These are phyloP conservation scores for Drosophila bocqueti DNA, from an alignment of 1,140 invertebrate species.

Conservation along the genomic window DNA sequence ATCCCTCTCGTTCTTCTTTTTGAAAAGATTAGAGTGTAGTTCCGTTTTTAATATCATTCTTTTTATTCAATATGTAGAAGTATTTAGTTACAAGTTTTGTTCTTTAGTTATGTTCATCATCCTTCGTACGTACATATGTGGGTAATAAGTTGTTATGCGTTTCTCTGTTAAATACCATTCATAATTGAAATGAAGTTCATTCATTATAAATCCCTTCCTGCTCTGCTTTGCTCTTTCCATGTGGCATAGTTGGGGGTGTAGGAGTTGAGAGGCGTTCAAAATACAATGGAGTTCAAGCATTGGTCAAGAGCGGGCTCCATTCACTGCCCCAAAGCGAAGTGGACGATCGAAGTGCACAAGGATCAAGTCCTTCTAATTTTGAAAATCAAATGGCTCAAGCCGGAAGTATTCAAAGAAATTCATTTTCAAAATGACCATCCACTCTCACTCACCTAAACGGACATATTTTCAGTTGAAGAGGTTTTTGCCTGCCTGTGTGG, in stretches of 20 bases:
- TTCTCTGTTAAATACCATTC: constrained; percentile 42
- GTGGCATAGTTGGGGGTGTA: constrained; percentile 34
- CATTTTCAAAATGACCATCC: constrained; percentile 6
- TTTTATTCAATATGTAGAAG: constrained; percentile 66
- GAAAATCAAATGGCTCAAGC: not conserved
- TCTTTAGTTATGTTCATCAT: constrained; percentile 55
- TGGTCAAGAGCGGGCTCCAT: constrained; percentile 50
- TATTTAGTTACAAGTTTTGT: constrained; percentile 63
- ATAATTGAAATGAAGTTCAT: constrained; percentile 50
- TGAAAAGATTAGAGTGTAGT: not conserved
- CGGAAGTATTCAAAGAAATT: not conserved
- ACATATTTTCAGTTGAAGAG: constrained; percentile 14
- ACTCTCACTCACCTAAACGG: constrained; percentile 20
- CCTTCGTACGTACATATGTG: constrained; percentile 51
- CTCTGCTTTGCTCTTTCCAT: constrained; percentile 7
- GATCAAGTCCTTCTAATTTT: not conserved
- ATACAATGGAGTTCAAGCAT: constrained; percentile 51
- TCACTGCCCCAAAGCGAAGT: constrained; percentile 18
- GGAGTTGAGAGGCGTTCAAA: constrained; percentile 31
- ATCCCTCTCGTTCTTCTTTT: too few relatives aligned
- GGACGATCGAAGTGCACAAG: constrained; percentile 18
- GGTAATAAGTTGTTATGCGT: constrained; percentile 45
- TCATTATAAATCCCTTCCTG: not conserved
- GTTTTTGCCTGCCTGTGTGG: constrained; percentile 29
- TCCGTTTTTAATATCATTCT: constrained; percentile 54